Base-by-base conservation (phyloP, 2,888 invertebrate species). In the Formica aserva region DNA sequence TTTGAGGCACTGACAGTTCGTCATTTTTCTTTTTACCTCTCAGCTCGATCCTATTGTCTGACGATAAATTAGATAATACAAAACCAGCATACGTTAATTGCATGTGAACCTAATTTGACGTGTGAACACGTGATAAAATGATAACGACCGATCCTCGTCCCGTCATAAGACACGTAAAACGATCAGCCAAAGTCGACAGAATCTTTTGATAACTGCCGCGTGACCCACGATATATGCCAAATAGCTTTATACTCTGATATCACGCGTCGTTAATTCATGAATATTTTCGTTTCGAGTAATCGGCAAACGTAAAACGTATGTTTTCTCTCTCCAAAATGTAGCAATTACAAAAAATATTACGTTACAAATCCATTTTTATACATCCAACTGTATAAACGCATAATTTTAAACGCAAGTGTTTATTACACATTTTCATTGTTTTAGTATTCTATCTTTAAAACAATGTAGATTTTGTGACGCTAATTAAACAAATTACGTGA, bases 41-140 rank as follows among this genome's bases (percentile, higher is more conserved):
- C 52, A 26, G 26, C 32, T 15, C 29, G 29, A 29, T 29, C 22
- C 72, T 65, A 45, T 83, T 72, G 29, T 74, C 84, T 35, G 66
- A 15, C 63, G 57, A 82, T 82, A 82, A 82, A 65, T 66, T 71
- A 55, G 41, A 22, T 22, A 63, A 32, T 15, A 71, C 18, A 82
- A 55, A 18, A 15, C 63, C 52, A 60, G 77, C 3, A 18, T 22
- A 60, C 29, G 15, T 71, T 82, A 81, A 83, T 62, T 41, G 62
- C 52, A 71, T n/a, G n/a, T 22, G 63, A 82, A 18, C 3, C 32
- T 29, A 83, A 71, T 82, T 80, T 55, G 29, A 67, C 18, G 13
- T 62, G 66, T 57, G 32, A 80, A 57, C 81, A 35, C 45, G 66
- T 45, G 52, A 63, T 15, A 5, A 76, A 29, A 62, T 57, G 38